A percentile compares a stretch with the other conserved stretches of the same genome.
Evolutionary conservation across 2,888 invertebrate species (phyloP).

Genomic region (Drosophila lutescens): DNA sequence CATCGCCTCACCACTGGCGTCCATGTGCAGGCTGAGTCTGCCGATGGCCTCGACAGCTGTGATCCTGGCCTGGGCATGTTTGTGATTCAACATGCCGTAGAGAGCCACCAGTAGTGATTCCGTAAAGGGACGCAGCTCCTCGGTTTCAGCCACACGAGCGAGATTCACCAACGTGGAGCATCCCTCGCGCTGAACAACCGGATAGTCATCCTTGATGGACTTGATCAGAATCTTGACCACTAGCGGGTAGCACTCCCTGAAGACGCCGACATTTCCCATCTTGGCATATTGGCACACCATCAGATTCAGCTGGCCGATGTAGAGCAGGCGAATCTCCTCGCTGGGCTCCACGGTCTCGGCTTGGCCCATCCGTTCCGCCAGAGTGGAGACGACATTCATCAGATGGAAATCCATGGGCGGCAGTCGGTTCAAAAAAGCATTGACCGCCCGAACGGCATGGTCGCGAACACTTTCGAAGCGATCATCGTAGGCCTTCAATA

Average conservation of each 20-base stretch:
- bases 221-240: conserved; percentile 89
- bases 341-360: conserved; percentile 88
- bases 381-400: conserved; percentile 90
- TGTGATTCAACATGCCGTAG: conserved; percentile 90
- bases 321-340: conserved; percentile 92
- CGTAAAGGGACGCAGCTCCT: conserved; percentile 90
- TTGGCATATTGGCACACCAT: conserved; percentile 88
- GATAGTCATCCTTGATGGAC: conserved; percentile 90
- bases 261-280: conserved; percentile 84
- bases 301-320: conserved; percentile 88
- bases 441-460: conserved; percentile 72
- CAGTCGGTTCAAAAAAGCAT: conserved; percentile 83
- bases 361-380: conserved; percentile 91
- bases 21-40: conserved; percentile 85
- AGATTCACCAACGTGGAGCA: conserved; percentile 89
- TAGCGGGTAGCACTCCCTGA: conserved; percentile 85
- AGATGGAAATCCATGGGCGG: conserved; percentile 90
- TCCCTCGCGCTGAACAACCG: conserved; percentile 91
- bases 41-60: conserved; percentile 90
- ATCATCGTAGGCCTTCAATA: conserved; percentile 83
- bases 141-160: conserved; percentile 84
- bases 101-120: conserved; percentile 91
- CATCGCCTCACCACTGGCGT: conserved; percentile 89
- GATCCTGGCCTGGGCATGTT: conserved; percentile 92
- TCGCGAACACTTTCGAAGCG: conserved; percentile 82